Percentiles rank a stretch among this genome's conserved stretches.
phyloP scores from a whole-genome alignment of 2,113 vertebrate species.

The Lynx canadensis region DNA sequence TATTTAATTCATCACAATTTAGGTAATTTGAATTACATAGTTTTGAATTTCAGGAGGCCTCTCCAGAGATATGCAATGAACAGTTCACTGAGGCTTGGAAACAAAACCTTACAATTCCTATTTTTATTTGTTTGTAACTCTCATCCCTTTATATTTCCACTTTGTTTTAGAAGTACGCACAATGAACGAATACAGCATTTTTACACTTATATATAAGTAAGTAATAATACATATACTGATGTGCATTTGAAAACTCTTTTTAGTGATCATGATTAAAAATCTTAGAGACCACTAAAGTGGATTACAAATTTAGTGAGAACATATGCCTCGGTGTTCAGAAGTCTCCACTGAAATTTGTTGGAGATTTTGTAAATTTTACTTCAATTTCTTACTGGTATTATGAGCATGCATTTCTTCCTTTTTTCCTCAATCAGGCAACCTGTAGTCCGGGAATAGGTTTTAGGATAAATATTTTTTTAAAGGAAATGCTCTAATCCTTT shows the following conservation, averaged over 20 bases:
- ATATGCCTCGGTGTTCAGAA: background rate
- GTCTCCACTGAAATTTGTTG: background rate
- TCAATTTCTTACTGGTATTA: background rate
- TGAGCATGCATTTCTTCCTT: background rate
- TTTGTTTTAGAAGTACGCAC: background rate
- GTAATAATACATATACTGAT: background rate
- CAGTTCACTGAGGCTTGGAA: background rate
- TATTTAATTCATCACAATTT: background rate
- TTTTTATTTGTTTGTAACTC: background rate
- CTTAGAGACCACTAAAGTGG: background rate
- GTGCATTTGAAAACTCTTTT: background rate
- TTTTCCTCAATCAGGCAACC: background rate
- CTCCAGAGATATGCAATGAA: background rate
- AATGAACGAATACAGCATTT: background rate
- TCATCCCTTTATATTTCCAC: background rate
- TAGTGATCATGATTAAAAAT: background rate
- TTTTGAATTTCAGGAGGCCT: conserved; percentile 3
- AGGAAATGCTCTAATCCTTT: background rate
- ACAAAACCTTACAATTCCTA: background rate
- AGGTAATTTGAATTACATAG: background rate
- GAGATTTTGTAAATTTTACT: background rate
- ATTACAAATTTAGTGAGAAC: background rate
- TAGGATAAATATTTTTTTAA: background rate
- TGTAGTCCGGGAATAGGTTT: background rate
- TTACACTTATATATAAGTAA: background rate